A percentile compares a stretch with the other conserved stretches of the same genome.
Evolutionary conservation across 2,797 vertebrate species (phyloP).

Genomic region (Novumbra hubbsi): DNA sequence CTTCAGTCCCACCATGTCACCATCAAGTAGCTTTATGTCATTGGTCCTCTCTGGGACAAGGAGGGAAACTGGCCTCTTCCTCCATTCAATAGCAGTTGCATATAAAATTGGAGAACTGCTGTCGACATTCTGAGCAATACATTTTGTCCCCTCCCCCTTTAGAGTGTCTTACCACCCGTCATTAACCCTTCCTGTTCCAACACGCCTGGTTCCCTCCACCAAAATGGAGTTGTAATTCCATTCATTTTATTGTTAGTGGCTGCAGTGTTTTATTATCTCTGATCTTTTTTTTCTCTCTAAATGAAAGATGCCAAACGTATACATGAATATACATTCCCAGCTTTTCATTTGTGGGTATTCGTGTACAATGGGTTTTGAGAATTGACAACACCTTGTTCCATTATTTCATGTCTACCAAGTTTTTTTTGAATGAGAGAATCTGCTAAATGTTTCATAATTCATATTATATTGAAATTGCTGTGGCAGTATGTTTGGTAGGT

Average conservation of each 20-base stretch:
- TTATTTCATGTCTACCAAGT: too few relatives aligned
- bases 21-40: neutral
- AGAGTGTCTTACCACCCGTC: conserved; percentile 53
- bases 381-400: too few relatives aligned
- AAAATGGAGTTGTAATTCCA: conserved; percentile 69
- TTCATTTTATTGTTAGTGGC: conserved; percentile 65
- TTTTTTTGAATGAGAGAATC: too few relatives aligned
- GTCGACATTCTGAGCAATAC: conserved; percentile 74
- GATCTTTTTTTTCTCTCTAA: too few relatives aligned
- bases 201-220: conserved; percentile 68
- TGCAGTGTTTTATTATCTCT: conserved; percentile 9
- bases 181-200: conserved; percentile 72
- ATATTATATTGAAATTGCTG: too few relatives aligned
- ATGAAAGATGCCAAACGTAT: too few relatives aligned
- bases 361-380: too few relatives aligned
- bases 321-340: too few relatives aligned
- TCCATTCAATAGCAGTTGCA: conserved; percentile 65
- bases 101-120: conserved; percentile 73
- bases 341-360: too few relatives aligned
- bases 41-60: conserved; percentile 20
- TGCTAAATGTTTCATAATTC: too few relatives aligned
- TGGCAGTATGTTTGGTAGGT: too few relatives aligned
- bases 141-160: conserved; percentile 58
- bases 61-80: conserved; percentile 52
- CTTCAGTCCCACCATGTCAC: neutral